A percentile compares a stretch with the other conserved stretches of the same genome.
Evolutionary conservation across 2,888 invertebrate species (phyloP).

Genomic region (Encarsia formosa): DNA sequence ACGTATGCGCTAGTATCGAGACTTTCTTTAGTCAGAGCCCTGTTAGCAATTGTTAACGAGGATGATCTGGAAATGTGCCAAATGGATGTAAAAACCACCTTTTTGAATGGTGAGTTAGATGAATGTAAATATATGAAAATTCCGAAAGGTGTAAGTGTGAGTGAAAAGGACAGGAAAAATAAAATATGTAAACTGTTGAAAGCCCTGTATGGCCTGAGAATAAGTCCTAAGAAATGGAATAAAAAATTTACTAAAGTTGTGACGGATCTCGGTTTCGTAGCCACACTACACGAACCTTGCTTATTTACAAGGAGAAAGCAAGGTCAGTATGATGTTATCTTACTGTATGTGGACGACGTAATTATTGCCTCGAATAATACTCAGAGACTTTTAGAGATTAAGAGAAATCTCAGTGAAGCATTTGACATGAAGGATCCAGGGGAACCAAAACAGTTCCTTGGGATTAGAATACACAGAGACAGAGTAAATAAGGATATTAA

Average conservation of each 20-base stretch:
- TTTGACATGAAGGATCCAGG: constrained; percentile 26
- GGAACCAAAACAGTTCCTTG: constrained; percentile 19
- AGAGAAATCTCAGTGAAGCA: constrained; percentile 7
- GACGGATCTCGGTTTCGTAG: constrained; percentile 15
- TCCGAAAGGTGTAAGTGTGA: too few species aligned
- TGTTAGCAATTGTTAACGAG: too few species aligned
- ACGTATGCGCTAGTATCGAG: too few species aligned
- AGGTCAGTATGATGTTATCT: background rate
- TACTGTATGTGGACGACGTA: constrained; percentile 2
- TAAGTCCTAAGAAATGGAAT: constrained; percentile 24
- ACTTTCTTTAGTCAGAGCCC: too few species aligned
- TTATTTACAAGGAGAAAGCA: constrained; percentile 12
- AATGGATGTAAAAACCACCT: too few species aligned
- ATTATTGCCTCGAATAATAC: background rate
- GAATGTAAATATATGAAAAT: too few species aligned
- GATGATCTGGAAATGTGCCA: too few species aligned
- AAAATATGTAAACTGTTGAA: too few species aligned
- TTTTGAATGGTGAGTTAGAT: too few species aligned
- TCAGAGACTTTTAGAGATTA: constrained; percentile 1
- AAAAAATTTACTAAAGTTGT: constrained; percentile 19
- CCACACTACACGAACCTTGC: constrained; percentile 19
- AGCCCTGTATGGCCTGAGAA: constrained; percentile 21
- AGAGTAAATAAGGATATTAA: background rate
- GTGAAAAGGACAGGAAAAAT: too few species aligned
- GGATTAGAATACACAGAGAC: constrained; percentile 14